Percentiles rank a stretch among this genome's conserved stretches.
Evolutionary conservation across 2,797 vertebrate genomes (phyloP).

Genomic region (Gallinago nigripennis): DNA sequence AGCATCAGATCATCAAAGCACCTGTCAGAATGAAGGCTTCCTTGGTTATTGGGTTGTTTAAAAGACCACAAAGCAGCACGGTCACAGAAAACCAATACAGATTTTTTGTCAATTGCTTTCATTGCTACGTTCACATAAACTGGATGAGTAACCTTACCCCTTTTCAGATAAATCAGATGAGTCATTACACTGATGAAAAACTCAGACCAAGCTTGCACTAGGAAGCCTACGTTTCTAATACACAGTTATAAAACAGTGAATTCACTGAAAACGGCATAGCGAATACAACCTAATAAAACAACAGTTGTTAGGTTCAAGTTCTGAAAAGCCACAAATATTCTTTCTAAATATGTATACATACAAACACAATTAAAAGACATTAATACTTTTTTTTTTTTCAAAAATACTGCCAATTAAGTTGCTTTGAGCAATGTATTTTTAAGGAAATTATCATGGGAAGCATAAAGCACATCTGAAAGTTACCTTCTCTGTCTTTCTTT

Average conservation of each 20-base stretch:
- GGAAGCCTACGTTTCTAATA: neutral
- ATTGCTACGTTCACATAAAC: neutral
- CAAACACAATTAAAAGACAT: neutral
- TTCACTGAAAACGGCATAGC: too few species aligned
- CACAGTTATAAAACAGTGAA: neutral
- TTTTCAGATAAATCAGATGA: neutral
- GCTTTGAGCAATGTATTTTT: neutral
- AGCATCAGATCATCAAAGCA: neutral
- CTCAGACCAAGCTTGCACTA: neutral
- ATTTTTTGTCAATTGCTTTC: neutral
- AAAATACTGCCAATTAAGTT: neutral
- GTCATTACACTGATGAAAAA: neutral
- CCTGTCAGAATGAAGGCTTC: neutral
- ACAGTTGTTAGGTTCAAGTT: neutral
- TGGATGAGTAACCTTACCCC: neutral
- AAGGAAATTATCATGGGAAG: neutral
- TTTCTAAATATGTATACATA: fast-evolving
- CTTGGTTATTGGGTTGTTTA: neutral
- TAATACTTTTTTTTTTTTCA: neutral
- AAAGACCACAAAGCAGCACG: neutral
- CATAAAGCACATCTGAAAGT: neutral
- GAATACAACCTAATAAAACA: too few species aligned
- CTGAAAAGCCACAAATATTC: neutral
- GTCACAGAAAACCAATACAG: fast-evolving
- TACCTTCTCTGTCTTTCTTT: constrained; percentile 99